Evolutionary conservation across 1,140 invertebrate species (phyloP), one percentile per base, ranked within the genome.

Genomic region (Matsumurasca onukii): DNA sequence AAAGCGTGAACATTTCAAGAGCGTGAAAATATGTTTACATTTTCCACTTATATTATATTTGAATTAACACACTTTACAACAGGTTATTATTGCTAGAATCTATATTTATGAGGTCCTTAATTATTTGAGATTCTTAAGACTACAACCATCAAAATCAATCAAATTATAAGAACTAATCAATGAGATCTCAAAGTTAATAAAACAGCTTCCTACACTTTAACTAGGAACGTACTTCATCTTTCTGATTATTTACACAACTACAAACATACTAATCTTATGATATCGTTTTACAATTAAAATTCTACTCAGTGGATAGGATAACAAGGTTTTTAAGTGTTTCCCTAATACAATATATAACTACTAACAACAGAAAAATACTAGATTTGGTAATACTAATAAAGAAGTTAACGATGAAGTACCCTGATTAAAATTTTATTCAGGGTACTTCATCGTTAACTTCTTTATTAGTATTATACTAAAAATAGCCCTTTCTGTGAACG

Each of bases 21-120:
- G n/a, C 17, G 31, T 63, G 61, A 63, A 63, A 63, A 63, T 63
- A 63, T 34, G 20, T 59, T 59, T 29, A 59, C 29, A 59, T 27
- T 25, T 24, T 63, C 22, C 49, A 24, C 12, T 52, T 52, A 5
- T 52, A 39, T 5, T 39, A 9, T 55, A 55, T 25, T 59, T 24
- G n/a, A 25, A 17, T 25, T 15, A n/a, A 63, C 29, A 31, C 9
- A 31, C 27, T 31, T 31, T 63, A 63, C 31, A 63, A 59, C 30
- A 59, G 15, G 29, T 25, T 59, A 63, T 63, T 63, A 63, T 63
- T 63, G 61, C 61, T 63, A 63, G 2, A 25, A 15, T 63, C 9
- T 63, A 63, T 63, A 63, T 34, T 20, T 63, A 63, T 31, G 31
- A 31, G 20, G 29, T 2, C 25, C 27, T 3, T 20, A 20, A 15